Base-by-base conservation (phyloP, 2,888 invertebrate species). In the Quadriops clusia region DNA sequence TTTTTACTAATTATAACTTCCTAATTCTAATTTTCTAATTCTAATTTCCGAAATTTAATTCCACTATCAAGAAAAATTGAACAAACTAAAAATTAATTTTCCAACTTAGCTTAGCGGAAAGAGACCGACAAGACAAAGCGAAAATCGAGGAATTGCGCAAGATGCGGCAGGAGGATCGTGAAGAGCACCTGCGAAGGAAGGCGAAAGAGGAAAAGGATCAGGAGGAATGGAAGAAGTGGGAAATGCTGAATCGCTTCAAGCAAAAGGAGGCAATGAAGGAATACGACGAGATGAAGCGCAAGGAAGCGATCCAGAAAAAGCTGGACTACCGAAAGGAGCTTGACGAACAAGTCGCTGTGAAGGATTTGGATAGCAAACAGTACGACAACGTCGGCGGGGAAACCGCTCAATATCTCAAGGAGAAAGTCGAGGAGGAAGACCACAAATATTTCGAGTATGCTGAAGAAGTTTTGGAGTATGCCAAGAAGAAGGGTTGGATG, bases 181-280 rank as follows among this genome's bases (percentile, higher is more conserved):
- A 42, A 28, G 53, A 59, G 9, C 60, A 60, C 17, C 25, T 52
- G 7, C 55, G 56, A 13, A 40, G 44, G 13, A 52, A 58, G 11
- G 41, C 49, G 30, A 39, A 56, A 40, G 56, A 47, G 47, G 53
- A 60, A 42, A 45, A 39, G 8, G 59, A 61, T 7, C 59, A 66
- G 42, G 49, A 59, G 37, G 68, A 67, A 39, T 44, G 54, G 41
- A 50, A 57, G 18, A 65, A 66, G 46, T 72, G 70, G 69, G 66
- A 67, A 35, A 56, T 71, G 44, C 54, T 71, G 52, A 72, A 72
- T 43, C 65, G 72, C 37, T 69, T 67, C 43, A 72, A 72, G 49
- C 65, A 64, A 28, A 46, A 49, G 3, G 72, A 72, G 45, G 42
- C 66, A 1, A 57, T 60, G 32, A 56, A 64, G 17, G 61, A 63